Conservation (phyloP, 2,888 invertebrate genomes). For the Pocota personata region DNA sequence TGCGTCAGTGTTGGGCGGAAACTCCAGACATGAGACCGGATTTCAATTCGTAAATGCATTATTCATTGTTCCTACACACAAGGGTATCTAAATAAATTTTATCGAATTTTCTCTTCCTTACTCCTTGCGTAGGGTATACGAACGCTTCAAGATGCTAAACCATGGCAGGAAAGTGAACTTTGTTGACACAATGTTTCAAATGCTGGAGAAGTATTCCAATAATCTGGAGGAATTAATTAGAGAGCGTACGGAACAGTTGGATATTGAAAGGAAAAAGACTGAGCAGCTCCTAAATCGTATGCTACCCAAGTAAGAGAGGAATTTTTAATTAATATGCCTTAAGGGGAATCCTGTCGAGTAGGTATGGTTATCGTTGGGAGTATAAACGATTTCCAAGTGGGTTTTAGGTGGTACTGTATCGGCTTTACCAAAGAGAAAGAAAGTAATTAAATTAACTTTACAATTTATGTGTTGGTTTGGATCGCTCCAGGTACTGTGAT, state of each 20-base stretch:
- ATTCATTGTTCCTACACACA: conserved; percentile 26
- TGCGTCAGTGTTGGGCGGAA: conserved; percentile 98
- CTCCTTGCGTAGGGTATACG: conserved; percentile 86
- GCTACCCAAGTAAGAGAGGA: conserved; percentile 88
- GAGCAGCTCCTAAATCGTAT: conserved; percentile 95
- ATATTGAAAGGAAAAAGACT: conserved; percentile 97
- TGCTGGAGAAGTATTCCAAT: conserved; percentile 97
- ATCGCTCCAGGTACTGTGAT: neutral
- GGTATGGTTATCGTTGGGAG: neutral
- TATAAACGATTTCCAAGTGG: neutral
- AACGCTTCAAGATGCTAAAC: conserved; percentile 94
- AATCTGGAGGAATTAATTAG: conserved; percentile 96
- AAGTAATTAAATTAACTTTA: conserved; percentile 55
- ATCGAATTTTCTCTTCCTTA: conserved; percentile 12
- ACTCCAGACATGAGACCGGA: conserved; percentile 94
- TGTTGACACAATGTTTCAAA: conserved; percentile 98
- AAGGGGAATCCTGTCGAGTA: conserved; percentile 5
- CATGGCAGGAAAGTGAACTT: conserved; percentile 97
- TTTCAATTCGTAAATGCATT: conserved; percentile 86
- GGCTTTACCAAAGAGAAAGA: neutral
- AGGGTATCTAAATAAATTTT: neutral
- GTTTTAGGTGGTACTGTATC: conserved; percentile 6
- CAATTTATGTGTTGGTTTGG: conserved; percentile 33
- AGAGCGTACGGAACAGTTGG: conserved; percentile 95
- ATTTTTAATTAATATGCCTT: conserved; percentile 28